These are phyloP conservation scores for Homalodisca vitripennis DNA, from an alignment of 1,140 invertebrate species.

Conservation along the genomic window DNA sequence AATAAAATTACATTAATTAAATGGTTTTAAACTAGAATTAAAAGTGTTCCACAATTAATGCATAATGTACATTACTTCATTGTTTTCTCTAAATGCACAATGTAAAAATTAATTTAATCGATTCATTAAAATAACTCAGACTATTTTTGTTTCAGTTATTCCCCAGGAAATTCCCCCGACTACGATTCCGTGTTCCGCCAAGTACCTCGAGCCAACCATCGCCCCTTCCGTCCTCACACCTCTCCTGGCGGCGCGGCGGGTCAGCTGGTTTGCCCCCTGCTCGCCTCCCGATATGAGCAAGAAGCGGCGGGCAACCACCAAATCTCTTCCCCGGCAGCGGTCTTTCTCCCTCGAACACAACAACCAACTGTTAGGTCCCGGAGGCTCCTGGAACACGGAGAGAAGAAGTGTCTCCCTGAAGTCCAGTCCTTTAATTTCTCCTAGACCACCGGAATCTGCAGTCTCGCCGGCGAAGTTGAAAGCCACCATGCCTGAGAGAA, in stretches of 20 bases:
- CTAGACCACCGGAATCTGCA: slow-evolving; percentile 36
- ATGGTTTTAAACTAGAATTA: no score
- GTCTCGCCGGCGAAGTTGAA: slow-evolving; percentile 37
- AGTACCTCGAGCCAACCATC: slow-evolving; percentile 10
- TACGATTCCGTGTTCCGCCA: slow-evolving; percentile 25
- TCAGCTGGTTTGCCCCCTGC: slow-evolving; percentile 45
- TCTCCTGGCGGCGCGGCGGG: slow-evolving; percentile 37
- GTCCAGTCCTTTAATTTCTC: slow-evolving; percentile 43
- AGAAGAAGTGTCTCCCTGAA: slow-evolving; percentile 47
- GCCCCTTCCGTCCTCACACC: not conserved
- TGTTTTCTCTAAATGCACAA: no score
- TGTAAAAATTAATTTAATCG: no score
- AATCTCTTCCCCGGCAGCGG: slow-evolving; percentile 47
- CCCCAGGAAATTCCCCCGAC: no score
- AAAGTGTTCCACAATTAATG: no score
- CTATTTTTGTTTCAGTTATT: no score
- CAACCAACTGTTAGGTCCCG: slow-evolving; percentile 38
- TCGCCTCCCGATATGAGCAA: slow-evolving; percentile 39
- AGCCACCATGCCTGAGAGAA: slow-evolving; percentile 37
- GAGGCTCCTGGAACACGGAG: slow-evolving; percentile 38
- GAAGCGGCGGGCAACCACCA: slow-evolving; percentile 42
- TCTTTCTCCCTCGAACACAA: slow-evolving; percentile 50
- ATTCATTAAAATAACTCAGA: no score
- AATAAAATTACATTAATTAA: no score
- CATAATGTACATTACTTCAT: no score